Percentiles rank a stretch among this genome's conserved stretches.
phyloP scores from a whole-genome alignment of 2,797 vertebrate genomes.

The Mionectes olivaceus region DNA sequence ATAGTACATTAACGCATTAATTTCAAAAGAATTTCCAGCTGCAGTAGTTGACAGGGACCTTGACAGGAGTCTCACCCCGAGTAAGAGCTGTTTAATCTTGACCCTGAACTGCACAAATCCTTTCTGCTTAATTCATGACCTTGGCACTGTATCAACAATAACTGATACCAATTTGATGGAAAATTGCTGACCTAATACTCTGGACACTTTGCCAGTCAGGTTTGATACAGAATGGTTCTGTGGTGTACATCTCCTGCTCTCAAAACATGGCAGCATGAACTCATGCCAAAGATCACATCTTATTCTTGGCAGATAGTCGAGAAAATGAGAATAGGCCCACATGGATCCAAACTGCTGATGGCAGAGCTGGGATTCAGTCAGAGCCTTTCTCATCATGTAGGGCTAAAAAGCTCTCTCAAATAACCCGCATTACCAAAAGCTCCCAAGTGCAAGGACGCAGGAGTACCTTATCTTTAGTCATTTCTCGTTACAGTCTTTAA shows the following conservation, averaged over 20 bases:
- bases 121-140: conserved; percentile 44
- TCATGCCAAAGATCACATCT: conserved; percentile 37
- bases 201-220: conserved; percentile 1
- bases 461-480: not conserved
- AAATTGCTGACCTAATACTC: conserved; percentile 20
- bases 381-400: not conserved
- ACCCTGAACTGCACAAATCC: conserved; percentile 14
- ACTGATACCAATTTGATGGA: conserved; percentile 35
- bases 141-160: conserved; percentile 38
- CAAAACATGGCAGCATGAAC: not conserved
- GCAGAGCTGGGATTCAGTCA: conserved; percentile 3
- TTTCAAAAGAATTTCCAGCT: conserved; percentile 43
- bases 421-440: not conserved
- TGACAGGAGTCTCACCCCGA: not conserved
- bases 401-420: not conserved
- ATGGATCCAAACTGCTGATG: conserved; percentile 7
- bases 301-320: conserved; percentile 5
- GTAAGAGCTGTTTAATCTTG: not conserved
- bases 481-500: conserved; percentile 21
- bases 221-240: conserved; percentile 18
- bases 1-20: not conserved
- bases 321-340: not conserved
- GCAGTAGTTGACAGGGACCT: not conserved
- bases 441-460: not conserved
- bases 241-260: not conserved